Base-by-base conservation (phyloP, 2,797 vertebrate genomes). In the Florisuga fusca region DNA sequence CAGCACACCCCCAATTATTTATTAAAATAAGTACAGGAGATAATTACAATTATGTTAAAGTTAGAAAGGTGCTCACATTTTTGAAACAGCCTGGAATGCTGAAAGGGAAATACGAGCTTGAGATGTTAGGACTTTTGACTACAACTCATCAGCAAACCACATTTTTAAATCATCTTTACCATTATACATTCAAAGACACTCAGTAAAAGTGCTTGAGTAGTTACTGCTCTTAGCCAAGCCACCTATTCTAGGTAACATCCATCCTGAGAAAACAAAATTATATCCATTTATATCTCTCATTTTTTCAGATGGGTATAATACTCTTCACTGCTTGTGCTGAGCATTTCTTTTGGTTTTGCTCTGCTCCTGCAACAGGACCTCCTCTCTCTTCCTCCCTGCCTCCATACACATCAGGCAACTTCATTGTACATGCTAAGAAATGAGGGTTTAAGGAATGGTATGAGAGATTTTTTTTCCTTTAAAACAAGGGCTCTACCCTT, bases 341-440 rank as follows among this genome's bases (percentile, higher is more conserved):
- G 29, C 29, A 31, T 7, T 46, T 61, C 11, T 36, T 43, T 48
- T 5, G 6, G 36, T 84, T 94, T 77, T 31, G 12, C 20, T 67
- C 59, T 48, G n/a, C 51, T 74, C 21, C 41, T 74, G 36, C 1
- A 1, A 31, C 31, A 33, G 50, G 23, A 53, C 15, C 66, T 41
- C 15, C 43, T 62, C 9, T 27, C n/a, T 87, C 25, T 33, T 11
- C 20, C 10, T 10, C 21, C 3, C 31, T 74, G n/a, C 12, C 9
- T 29, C n/a, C 1, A 0, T 10, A 15, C 25, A 43, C 27, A 31
- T 0, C 0, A 4, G 14, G 23, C 17, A 13, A 15, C 20, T 15
- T 19, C 45, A 57, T 27, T 6, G 34, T 12, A 27, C 13, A 2
- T 29, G 15, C 18, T 48, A 36, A 59, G 72, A 76, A 88, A 71